These are phyloP conservation scores for Dissostichus mawsoni DNA, from an alignment of 2,113 vertebrate species.

Conservation along the genomic window DNA sequence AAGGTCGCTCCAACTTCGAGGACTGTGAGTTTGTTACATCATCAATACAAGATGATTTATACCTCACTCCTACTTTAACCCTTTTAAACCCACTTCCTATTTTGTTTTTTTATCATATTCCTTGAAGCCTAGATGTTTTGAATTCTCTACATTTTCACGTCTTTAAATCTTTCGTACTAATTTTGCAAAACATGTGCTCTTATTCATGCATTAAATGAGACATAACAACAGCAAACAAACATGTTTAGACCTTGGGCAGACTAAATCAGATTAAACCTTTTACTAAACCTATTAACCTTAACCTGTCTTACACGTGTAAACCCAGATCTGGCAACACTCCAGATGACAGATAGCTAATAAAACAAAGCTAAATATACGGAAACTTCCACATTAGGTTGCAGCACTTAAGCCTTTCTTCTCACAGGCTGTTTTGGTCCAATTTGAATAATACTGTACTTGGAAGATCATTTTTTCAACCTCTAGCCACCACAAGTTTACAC, in stretches of 20 bases:
- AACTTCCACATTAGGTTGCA: not conserved
- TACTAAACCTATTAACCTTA: not conserved
- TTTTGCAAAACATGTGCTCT: not conserved
- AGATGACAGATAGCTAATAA: not conserved
- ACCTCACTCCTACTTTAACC: not conserved
- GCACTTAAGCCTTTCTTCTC: not conserved
- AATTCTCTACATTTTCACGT: not conserved
- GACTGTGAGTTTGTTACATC: slow-evolving; percentile 72
- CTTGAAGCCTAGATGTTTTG: not conserved
- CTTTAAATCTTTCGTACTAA: not conserved
- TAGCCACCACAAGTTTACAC: too few relatives aligned
- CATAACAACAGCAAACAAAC: not conserved
- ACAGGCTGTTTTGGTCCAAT: not conserved
- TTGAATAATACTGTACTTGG: not conserved
- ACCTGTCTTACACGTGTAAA: not conserved
- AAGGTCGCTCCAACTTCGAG: slow-evolving; percentile 71
- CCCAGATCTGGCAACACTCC: not conserved
- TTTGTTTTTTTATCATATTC: not conserved
- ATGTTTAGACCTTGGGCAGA: not conserved
- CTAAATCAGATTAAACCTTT: not conserved
- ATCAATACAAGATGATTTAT: not conserved
- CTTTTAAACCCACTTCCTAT: not conserved
- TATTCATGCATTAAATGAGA: not conserved
- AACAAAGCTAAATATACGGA: not conserved
- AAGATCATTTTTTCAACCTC: too few relatives aligned